A percentile compares a stretch with the other conserved stretches of the same genome.
Evolutionary conservation across 2,888 invertebrate genomes (phyloP).

Genomic region (Polydrusus tereticollis): DNA sequence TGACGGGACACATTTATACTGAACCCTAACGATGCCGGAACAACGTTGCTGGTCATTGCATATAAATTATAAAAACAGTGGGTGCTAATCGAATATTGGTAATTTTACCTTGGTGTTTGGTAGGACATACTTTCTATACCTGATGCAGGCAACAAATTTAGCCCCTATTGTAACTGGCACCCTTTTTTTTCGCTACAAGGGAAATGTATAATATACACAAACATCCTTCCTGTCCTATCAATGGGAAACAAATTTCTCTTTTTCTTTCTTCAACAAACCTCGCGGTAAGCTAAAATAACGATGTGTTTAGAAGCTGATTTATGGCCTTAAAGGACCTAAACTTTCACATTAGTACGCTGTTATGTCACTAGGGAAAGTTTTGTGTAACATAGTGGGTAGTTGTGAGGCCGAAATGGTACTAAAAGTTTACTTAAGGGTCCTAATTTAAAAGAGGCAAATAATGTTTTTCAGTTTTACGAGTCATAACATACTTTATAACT

Average conservation of each 20-base stretch:
- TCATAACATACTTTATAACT: no score
- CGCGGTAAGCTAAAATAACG: constrained; percentile 22
- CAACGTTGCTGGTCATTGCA: no score
- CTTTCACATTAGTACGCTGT: constrained; percentile 23
- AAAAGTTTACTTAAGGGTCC: neutral
- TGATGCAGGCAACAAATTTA: constrained; percentile 5
- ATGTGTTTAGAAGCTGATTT: constrained; percentile 33
- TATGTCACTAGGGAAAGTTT: constrained; percentile 23
- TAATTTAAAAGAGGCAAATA: neutral
- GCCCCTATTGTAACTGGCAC: neutral
- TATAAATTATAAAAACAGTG: no score
- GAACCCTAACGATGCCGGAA: no score
- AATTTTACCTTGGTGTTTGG: neutral
- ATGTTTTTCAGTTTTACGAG: neutral
- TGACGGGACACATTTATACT: no score
- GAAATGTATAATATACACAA: constrained; percentile 20
- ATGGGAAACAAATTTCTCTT: constrained; percentile 45
- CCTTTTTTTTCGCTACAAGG: constrained; percentile 12
- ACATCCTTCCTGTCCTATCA: constrained; percentile 29
- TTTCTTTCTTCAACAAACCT: constrained; percentile 18
- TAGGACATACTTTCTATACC: constrained; percentile 11
- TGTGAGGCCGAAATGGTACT: neutral
- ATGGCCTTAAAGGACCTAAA: constrained; percentile 9
- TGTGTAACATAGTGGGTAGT: neutral
- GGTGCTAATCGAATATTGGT: no score